Conservation (phyloP, 2,113 vertebrate genomes). For the Oreochromis tanganicae region DNA sequence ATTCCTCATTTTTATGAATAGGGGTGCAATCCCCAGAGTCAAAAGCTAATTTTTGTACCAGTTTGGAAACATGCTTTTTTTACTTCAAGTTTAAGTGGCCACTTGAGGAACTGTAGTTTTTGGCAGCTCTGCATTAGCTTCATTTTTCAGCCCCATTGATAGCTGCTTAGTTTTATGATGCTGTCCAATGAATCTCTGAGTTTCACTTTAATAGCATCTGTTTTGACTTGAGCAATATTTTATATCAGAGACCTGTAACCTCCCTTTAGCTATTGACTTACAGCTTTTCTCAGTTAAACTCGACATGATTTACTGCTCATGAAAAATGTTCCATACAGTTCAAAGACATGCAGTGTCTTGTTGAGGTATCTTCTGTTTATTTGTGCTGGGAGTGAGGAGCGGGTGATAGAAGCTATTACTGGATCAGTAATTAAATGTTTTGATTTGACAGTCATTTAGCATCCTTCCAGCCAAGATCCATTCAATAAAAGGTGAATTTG, state of each 20-base stretch:
- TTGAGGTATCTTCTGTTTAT: not conserved
- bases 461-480: not conserved
- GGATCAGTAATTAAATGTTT: not conserved
- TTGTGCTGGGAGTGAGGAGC: not conserved
- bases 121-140: not conserved
- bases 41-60: not conserved
- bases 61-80: not conserved
- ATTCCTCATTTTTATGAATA: not conserved
- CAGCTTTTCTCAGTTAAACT: not conserved
- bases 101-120: not conserved
- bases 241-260: not conserved
- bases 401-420: not conserved
- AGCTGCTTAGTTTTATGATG: not conserved
- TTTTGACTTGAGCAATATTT: not conserved
- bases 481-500: not conserved
- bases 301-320: not conserved
- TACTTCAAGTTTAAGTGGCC: not conserved
- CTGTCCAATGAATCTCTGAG: not conserved
- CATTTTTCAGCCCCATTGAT: not conserved
- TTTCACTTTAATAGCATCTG: not conserved
- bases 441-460: not conserved
- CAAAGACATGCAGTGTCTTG: slow-evolving; percentile 11
- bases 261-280: not conserved
- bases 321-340: not conserved
- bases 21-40: not conserved